Percentiles rank a stretch among this genome's conserved stretches.
Evolutionary conservation across 92 coral and sea anemone genomes (phyloP).

Genomic region (Palythoa grandis): DNA sequence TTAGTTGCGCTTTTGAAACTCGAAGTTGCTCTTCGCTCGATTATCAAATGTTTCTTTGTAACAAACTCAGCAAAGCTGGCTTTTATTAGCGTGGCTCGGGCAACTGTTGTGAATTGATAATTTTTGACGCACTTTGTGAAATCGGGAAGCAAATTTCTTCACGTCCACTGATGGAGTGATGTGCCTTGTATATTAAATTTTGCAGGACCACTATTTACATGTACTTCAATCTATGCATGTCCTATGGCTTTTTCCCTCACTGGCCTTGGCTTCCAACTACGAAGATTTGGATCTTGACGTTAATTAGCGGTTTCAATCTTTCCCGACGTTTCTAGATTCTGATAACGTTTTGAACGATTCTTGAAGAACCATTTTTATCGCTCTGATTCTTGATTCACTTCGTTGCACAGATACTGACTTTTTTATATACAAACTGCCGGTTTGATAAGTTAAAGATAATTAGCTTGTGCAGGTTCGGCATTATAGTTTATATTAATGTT

Average conservation of each 20-base stretch:
- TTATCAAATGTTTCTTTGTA: neutral
- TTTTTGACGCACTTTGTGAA: conserved; percentile 23
- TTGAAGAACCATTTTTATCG: neutral
- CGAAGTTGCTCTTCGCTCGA: neutral
- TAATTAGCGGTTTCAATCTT: neutral
- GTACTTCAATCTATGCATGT: neutral
- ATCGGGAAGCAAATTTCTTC: conserved; percentile 14
- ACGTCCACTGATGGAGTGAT: conserved; percentile 7
- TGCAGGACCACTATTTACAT: neutral
- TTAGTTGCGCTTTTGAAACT: neutral
- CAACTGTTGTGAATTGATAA: conserved; percentile 10
- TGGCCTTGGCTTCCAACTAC: neutral
- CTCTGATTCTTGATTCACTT: neutral
- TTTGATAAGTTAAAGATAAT: conserved; percentile 26
- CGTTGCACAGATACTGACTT: neutral
- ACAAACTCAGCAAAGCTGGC: neutral
- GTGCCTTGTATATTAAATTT: too few relatives aligned
- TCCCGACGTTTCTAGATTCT: neutral
- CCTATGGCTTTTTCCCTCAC: neutral
- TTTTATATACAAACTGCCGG: neutral
- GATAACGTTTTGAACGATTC: neutral
- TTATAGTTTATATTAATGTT: conserved; percentile 22
- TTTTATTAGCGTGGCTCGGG: conserved; percentile 9
- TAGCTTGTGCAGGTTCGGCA: neutral
- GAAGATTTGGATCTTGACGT: neutral